Conservation (phyloP, 2,888 invertebrate genomes). For the Tenthredo scrophulariae region DNA sequence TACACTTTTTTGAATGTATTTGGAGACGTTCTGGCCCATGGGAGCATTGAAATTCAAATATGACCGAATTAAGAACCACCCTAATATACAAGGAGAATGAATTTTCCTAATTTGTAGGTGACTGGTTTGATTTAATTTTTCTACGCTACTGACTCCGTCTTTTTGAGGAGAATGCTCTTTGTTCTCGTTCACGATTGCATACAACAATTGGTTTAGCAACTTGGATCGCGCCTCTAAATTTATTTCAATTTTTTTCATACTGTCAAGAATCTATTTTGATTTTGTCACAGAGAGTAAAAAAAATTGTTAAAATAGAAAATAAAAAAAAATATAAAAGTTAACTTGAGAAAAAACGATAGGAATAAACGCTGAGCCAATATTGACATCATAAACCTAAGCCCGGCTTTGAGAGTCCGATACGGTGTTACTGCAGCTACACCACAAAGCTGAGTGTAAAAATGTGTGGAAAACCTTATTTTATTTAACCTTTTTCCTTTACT, state of each 20-base stretch:
- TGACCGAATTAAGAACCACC: no score
- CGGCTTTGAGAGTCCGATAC: constrained; percentile 8
- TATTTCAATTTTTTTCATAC: background rate
- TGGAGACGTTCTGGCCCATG: no score
- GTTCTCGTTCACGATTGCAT: background rate
- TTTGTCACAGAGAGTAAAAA: background rate
- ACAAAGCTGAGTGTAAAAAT: constrained; percentile 29
- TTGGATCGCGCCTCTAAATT: background rate
- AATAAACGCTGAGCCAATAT: constrained; percentile 18
- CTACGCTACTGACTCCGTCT: background rate
- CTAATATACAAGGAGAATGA: background rate
- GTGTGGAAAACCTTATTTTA: constrained; percentile 17
- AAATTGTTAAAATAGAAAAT: background rate
- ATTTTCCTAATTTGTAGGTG: background rate
- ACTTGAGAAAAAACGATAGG: background rate
- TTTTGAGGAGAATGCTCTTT: background rate
- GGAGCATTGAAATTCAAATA: no score
- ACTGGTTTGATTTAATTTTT: background rate
- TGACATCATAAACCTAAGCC: constrained; percentile 16
- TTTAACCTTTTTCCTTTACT: constrained; percentile 19
- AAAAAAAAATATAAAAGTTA: background rate
- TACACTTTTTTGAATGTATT: no score
- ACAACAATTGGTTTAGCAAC: background rate
- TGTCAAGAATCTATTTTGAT: background rate
- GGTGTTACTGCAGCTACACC: constrained; percentile 2